Conservation (phyloP, 2,113 vertebrate species). For the Lasiurus cinereus region DNA sequence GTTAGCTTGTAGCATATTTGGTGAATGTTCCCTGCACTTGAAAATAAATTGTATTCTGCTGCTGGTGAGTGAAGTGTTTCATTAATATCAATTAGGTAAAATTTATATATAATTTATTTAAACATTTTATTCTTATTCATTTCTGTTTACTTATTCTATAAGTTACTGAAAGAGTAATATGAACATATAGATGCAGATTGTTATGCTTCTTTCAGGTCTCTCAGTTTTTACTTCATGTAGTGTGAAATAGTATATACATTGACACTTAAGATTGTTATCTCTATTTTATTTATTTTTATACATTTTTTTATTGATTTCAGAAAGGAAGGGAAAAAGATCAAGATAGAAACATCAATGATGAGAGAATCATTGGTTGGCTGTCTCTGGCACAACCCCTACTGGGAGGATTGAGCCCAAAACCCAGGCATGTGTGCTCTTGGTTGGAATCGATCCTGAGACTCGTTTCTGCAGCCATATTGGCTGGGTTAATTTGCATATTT, state of each 20-base stretch:
- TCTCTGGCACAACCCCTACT: no score
- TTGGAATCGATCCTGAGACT: no score
- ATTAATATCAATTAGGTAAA: background rate
- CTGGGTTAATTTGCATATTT: no score
- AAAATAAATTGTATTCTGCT: background rate
- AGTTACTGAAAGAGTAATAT: background rate
- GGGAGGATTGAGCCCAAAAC: no score
- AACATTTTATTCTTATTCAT: background rate
- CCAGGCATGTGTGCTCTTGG: no score
- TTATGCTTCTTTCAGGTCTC: background rate
- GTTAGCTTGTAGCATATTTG: background rate
- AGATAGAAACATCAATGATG: no score
- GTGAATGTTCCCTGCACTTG: background rate
- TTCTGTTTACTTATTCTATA: background rate
- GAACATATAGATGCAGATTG: background rate
- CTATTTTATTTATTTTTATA: background rate
- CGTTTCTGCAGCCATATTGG: no score
- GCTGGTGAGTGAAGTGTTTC: background rate
- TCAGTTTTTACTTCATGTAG: background rate
- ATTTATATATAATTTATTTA: background rate
- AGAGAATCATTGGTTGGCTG: no score
- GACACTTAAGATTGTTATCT: background rate
- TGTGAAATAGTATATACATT: background rate
- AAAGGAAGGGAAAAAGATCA: no score
- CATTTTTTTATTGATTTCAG: no score